Base-by-base conservation (phyloP, 2,888 invertebrate genomes). In the Orchesellides sinensis region DNA sequence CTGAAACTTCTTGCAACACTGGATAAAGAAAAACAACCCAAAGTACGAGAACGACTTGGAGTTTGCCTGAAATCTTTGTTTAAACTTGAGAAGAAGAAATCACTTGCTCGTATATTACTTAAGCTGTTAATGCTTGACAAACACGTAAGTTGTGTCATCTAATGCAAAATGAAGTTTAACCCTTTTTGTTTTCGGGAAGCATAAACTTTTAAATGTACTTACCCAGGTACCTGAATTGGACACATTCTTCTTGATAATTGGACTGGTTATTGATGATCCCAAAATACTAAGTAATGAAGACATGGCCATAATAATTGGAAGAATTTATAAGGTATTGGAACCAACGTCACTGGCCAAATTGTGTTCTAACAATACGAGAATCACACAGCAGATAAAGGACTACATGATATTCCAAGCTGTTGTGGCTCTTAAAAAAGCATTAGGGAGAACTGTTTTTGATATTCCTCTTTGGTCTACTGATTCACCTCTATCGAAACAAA, bases 181-280 rank as follows among this genome's bases (percentile, higher is more conserved):
- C 5, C 14, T 70, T 29, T 65, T 21, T 40, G 27, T 66, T 66
- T 4, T 27, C 19, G 12, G 17, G 2, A 8, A 23, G 6, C 5
- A n/a, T 10, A 14, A 32, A 27, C 17, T 56, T 56, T 21, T 19
- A 32, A 8, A 14, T 40, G 2, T 8, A 40, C 14, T 45, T 61
- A 8, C 6, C 12, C 14, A 85, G 84, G 54, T 84, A 17, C 75
- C 85, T 17, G 84, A 85, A 47, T 61, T 83, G 17, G 85, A 85
- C n/a, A 85, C 85, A 2, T 84, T 85, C 40, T 84, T 85, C 54
- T 56, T 84, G 3, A 80, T 85, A 21, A 79, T 78, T 40, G 85
- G 84, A 14, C 27, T 75, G 17, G 27, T 85, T 4, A 81, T 85
- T 25, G 70, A 78, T 17, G 81, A 85, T 47, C 59, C 72, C 12